Evolutionary conservation across 2,797 vertebrate species (phyloP).

Genomic region (Margarornis squamiger): DNA sequence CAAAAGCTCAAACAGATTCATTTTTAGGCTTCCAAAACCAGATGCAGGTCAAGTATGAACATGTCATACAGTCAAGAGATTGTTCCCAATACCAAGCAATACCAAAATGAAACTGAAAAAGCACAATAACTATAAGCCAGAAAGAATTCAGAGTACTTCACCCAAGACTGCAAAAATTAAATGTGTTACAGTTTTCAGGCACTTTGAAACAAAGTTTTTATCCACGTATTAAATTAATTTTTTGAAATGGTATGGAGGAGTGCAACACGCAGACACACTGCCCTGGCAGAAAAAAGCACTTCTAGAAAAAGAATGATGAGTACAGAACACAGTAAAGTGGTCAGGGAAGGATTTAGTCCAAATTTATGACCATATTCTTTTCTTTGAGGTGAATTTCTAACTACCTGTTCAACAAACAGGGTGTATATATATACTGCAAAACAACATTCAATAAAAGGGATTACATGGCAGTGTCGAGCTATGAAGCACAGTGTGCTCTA

Average conservation of each 20-base stretch:
- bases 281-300: not conserved
- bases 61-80: not conserved
- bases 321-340: not conserved
- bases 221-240: not conserved
- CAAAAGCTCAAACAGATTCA: not conserved
- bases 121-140: not conserved
- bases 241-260: not conserved
- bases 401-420: not conserved
- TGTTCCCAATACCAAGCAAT: not conserved
- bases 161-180: not conserved
- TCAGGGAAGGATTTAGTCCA: not conserved
- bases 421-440: not conserved
- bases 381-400: not conserved
- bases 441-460: not conserved
- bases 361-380: not conserved
- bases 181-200: not conserved
- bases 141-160: not conserved
- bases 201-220: not conserved
- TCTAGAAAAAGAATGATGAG: not conserved
- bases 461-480: not conserved
- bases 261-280: not conserved
- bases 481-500: not conserved
- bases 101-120: not conserved
- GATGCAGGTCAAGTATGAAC: not conserved
- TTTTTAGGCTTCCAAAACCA: not conserved